Base-by-base conservation (phyloP, 2,888 invertebrate species). In the Magallana nippona region DNA sequence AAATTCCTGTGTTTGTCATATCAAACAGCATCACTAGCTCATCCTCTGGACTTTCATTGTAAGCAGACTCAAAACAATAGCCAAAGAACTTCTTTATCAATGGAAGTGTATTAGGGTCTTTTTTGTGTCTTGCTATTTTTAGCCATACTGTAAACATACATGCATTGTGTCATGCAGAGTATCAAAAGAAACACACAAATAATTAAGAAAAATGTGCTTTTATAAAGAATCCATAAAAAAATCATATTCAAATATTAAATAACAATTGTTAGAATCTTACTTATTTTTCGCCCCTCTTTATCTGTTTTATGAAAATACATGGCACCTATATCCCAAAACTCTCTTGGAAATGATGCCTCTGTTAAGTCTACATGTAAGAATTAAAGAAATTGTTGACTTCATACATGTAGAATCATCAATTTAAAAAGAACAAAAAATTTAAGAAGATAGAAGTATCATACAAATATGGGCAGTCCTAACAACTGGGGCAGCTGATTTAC, bases 1-100 rank as follows among this genome's bases (percentile, higher is more conserved):
- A 95, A 1, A 98, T 91, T 0, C 98, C 98, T 87, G 97, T 96
- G 32, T 97, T 97, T 58, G 96, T 96, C 97, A 98, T 97, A 94
- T 98, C 98, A 92, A 98, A 98, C 92, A 98, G 96, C 87, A 98
- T 94, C 2, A 97, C 96, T 82, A 98, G 96, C 92, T 96, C 96
- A 88, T 96, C 96, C 82, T 97, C 96, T 10, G 93, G 92, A 22
- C 90, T 84, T 22, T 89, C 86, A 55, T 85, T 84, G 84, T 89
- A 91, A 8, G 90, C 86, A 79, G 97, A 97, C 92, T 98, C 97
- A 90, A 98, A 96, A 97, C 97, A 97, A 94, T 97, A 98, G 0
- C 98, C 96, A 83, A 98, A 96, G 88, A 97, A 96, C 92, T 96
- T 96, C 93, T 97, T 97, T 10, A 98, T 93, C 58, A 97, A 97